phyloP scores from a whole-genome alignment of 1,140 invertebrate genomes.

The Tetragonula clypearis region DNA sequence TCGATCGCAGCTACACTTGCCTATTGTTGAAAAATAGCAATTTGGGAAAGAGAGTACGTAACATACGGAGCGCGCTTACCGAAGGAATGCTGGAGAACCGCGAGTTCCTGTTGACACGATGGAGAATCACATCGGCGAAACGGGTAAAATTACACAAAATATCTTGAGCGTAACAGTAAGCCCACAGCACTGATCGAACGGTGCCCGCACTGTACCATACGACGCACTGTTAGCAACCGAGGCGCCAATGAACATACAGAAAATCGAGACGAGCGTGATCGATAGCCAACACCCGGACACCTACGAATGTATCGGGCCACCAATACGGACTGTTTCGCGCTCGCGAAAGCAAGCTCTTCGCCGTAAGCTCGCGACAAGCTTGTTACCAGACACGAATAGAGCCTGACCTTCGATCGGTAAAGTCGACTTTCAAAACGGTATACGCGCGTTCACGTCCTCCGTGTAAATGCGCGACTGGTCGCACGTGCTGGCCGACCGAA shows the following conservation, averaged over 20 bases:
- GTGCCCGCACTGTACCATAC: constrained; percentile 45
- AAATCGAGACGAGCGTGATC: constrained; percentile 60
- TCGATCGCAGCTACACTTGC: background rate
- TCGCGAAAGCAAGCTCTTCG: background rate
- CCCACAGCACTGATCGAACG: constrained; percentile 52
- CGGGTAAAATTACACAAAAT: constrained; percentile 35
- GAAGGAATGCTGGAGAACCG: background rate
- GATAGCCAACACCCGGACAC: constrained; percentile 59
- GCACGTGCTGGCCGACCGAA: constrained; percentile 61
- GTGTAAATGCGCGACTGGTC: constrained; percentile 47
- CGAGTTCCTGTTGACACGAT: background rate
- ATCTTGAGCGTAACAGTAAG: constrained; percentile 43
- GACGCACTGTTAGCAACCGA: constrained; percentile 43
- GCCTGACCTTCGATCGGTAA: constrained; percentile 34
- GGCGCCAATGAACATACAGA: constrained; percentile 56
- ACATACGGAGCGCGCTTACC: background rate
- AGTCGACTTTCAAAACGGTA: constrained; percentile 23
- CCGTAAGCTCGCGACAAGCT: background rate
- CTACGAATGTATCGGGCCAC: constrained; percentile 30
- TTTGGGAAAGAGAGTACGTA: background rate
- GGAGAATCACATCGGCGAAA: background rate
- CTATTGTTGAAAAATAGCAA: background rate
- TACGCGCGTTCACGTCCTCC: constrained; percentile 44
- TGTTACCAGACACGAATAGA: background rate
- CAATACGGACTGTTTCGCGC: constrained; percentile 50